A percentile compares a stretch with the other conserved stretches of the same genome.
Conservation (phyloP, 2,888 invertebrate species). For the Amphimallon solstitiale region DNA sequence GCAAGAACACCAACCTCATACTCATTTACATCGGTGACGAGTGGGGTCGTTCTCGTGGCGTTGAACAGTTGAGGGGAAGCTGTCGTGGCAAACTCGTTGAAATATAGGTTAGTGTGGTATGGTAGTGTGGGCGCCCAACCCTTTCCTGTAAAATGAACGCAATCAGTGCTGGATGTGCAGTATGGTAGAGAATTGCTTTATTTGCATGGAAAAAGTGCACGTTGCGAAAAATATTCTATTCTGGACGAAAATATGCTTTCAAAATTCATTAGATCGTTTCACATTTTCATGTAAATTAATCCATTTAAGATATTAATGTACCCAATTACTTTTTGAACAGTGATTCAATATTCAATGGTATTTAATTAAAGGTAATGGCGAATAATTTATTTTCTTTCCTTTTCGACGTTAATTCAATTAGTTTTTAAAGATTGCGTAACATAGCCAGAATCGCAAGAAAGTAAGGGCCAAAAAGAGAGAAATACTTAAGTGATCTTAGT, state of each 20-base stretch:
- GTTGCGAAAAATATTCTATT: slow-evolving; percentile 8
- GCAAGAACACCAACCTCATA: slow-evolving; percentile 24
- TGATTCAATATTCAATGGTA: too few species aligned
- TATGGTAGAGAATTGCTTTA: slow-evolving; percentile 22
- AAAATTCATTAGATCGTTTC: slow-evolving; percentile 15
- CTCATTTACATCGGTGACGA: slow-evolving; percentile 31
- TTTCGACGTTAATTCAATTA: too few species aligned
- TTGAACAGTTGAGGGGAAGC: slow-evolving; percentile 24
- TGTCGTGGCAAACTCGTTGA: slow-evolving; percentile 46
- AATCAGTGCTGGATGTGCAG: slow-evolving; percentile 24
- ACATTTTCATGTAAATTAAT: slow-evolving; percentile 19
- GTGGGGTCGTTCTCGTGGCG: slow-evolving; percentile 20
- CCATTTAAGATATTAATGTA: slow-evolving; percentile 7
- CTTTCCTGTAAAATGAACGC: slow-evolving; percentile 54
- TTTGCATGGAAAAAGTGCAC: slow-evolving; percentile 33
- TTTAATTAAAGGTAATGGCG: too few species aligned
- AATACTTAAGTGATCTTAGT: too few species aligned
- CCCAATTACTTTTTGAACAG: too few species aligned
- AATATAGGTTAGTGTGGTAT: slow-evolving; percentile 50
- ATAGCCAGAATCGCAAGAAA: too few species aligned
- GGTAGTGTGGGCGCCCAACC: slow-evolving; percentile 59
- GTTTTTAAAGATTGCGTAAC: background rate
- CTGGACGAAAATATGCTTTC: slow-evolving; percentile 4
- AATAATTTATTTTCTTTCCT: too few species aligned
- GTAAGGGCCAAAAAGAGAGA: too few species aligned